Percentiles rank a stretch among this genome's conserved stretches.
Conservation (phyloP, 2,888 invertebrate species). For the Deilephila elpenor region DNA sequence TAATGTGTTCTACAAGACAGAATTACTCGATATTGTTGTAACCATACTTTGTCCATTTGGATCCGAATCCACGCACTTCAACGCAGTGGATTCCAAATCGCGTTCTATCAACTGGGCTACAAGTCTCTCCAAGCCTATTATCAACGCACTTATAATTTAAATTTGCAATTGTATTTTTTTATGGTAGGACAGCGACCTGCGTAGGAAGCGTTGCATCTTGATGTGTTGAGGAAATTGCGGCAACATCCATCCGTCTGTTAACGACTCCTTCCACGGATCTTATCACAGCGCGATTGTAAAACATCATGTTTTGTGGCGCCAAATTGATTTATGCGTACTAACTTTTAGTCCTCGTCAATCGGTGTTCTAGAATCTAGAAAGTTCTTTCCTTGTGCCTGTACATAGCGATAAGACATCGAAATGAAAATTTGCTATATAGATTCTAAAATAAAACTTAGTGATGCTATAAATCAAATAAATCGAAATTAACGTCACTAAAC, state of each 20-base stretch:
- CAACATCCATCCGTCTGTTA: constrained; percentile 32
- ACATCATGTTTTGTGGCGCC: constrained; percentile 1
- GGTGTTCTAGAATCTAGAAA: background rate
- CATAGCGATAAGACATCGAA: background rate
- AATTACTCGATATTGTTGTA: too few species aligned
- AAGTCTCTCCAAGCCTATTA: too few species aligned
- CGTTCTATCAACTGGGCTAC: background rate
- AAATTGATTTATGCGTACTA: constrained; percentile 4
- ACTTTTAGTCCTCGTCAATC: background rate
- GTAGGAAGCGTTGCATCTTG: constrained; percentile 14
- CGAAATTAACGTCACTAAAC: too few species aligned
- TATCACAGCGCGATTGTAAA: constrained; percentile 4
- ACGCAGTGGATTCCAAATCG: background rate
- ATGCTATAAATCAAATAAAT: too few species aligned
- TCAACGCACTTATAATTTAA: background rate
- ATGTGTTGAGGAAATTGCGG: constrained; percentile 29
- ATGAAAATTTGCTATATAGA: too few species aligned
- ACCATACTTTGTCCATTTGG: too few species aligned
- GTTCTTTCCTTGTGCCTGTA: background rate
- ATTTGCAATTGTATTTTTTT: background rate
- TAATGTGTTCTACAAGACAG: too few species aligned
- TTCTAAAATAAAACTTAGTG: too few species aligned
- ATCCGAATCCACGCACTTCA: too few species aligned
- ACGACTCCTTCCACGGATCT: constrained; percentile 8
- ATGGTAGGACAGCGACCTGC: background rate